A percentile compares a stretch with the other conserved stretches of the same genome.
These are phyloP conservation scores for Hippocampus mohnikei DNA, from an alignment of 2,113 vertebrate species.

Conservation along the genomic window DNA sequence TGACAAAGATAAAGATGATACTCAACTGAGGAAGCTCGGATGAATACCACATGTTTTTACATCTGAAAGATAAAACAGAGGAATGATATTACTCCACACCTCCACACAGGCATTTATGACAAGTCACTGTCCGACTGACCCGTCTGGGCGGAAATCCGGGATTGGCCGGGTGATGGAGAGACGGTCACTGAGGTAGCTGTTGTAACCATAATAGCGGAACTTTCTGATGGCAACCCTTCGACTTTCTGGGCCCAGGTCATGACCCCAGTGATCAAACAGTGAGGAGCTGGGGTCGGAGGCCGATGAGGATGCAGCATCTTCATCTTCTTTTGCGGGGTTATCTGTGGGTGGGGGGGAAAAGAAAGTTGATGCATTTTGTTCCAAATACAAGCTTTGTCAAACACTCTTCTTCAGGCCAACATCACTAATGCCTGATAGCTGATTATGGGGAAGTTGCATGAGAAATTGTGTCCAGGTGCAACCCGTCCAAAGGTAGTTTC, in stretches of 20 bases:
- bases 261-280: slow-evolving; percentile 91
- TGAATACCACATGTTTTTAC: slow-evolving; percentile 87
- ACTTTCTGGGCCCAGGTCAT: slow-evolving; percentile 85
- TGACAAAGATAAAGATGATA: slow-evolving; percentile 94
- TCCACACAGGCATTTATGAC: neutral
- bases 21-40: slow-evolving; percentile 88
- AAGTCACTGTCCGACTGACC: slow-evolving; percentile 67
- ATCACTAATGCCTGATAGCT: neutral
- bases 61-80: slow-evolving; percentile 66
- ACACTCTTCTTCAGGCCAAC: neutral
- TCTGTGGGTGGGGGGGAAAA: slow-evolving; percentile 62
- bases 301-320: slow-evolving; percentile 58
- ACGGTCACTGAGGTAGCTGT: slow-evolving; percentile 93
- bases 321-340: slow-evolving; percentile 79
- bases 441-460: neutral
- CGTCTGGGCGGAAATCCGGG: slow-evolving; percentile 85
- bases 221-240: slow-evolving; percentile 83
- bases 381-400: neutral
- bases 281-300: slow-evolving; percentile 79
- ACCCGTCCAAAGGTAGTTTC: too few species aligned
- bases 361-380: neutral
- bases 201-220: slow-evolving; percentile 96
- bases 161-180: slow-evolving; percentile 83
- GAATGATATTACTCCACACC: neutral
- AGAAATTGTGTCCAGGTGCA: too few species aligned